Conservation (phyloP, 1,140 invertebrate species). For the Ceratoteleas bidentatus region DNA sequence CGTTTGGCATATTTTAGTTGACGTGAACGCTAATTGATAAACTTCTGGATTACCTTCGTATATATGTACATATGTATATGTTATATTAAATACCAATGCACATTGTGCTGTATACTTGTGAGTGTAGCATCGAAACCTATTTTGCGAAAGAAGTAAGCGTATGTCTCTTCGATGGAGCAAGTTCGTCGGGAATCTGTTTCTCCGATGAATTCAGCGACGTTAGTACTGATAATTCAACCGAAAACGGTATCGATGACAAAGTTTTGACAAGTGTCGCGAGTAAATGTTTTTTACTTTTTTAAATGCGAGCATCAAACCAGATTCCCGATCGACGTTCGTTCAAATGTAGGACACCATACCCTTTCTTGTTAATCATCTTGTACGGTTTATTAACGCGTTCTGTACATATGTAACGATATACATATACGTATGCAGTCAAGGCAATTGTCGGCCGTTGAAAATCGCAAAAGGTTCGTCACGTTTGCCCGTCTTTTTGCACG, state of each 20-base stretch:
- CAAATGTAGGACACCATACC: conserved; percentile 25
- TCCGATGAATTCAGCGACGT: neutral
- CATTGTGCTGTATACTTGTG: conserved; percentile 62
- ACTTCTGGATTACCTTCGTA: too few relatives aligned
- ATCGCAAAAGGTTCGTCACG: neutral
- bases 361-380: conserved; percentile 58
- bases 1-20: too few relatives aligned
- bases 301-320: neutral
- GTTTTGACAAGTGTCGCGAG: neutral
- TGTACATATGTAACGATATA: conserved; percentile 31
- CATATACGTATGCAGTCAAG: conserved; percentile 51
- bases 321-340: conserved; percentile 19
- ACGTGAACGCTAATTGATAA: too few relatives aligned
- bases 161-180: conserved; percentile 36
- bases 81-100: conserved; percentile 70
- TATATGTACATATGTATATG: conserved; percentile 17
- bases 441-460: conserved; percentile 55
- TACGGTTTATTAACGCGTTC: conserved; percentile 39
- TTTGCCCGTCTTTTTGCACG: neutral
- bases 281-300: conserved; percentile 1
- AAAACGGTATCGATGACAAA: neutral
- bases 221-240: neutral
- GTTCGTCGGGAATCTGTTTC: too few relatives aligned
- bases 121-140: conserved; percentile 62
- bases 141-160: conserved; percentile 59